Percentiles rank a stretch among this genome's conserved stretches.
Conservation (phyloP, 2,113 vertebrate species). For the Oceanodroma tethys region DNA sequence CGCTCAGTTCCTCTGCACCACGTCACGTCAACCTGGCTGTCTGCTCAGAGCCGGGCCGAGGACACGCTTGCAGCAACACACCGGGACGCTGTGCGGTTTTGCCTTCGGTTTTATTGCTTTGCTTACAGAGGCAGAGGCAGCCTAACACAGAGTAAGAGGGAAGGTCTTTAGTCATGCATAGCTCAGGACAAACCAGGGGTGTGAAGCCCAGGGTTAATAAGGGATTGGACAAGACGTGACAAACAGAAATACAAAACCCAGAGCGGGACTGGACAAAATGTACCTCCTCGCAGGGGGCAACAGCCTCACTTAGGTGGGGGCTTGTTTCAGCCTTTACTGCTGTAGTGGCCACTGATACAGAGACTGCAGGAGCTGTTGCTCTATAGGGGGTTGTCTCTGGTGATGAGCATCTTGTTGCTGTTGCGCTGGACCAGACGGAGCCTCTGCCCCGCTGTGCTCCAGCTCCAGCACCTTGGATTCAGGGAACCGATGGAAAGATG, state of each 20-base stretch:
- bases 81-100: rapidly evolving
- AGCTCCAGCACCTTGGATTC: background rate
- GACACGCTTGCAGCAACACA: background rate
- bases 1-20: background rate
- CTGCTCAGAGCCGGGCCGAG: background rate
- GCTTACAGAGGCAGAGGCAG: background rate
- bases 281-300: background rate
- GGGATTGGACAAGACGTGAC: background rate
- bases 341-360: background rate
- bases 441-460: background rate
- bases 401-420: rapidly evolving
- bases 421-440: background rate
- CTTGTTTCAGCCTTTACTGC: background rate
- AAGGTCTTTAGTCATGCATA: background rate
- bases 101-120: background rate
- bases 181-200: background rate
- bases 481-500: background rate
- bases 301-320: background rate
- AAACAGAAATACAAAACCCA: background rate
- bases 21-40: background rate
- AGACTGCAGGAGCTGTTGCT: background rate
- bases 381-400: background rate
- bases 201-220: background rate
- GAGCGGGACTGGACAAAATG: background rate
- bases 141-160: background rate